Base-by-base conservation (phyloP, 2,888 invertebrate genomes). In the Timema cristinae region DNA sequence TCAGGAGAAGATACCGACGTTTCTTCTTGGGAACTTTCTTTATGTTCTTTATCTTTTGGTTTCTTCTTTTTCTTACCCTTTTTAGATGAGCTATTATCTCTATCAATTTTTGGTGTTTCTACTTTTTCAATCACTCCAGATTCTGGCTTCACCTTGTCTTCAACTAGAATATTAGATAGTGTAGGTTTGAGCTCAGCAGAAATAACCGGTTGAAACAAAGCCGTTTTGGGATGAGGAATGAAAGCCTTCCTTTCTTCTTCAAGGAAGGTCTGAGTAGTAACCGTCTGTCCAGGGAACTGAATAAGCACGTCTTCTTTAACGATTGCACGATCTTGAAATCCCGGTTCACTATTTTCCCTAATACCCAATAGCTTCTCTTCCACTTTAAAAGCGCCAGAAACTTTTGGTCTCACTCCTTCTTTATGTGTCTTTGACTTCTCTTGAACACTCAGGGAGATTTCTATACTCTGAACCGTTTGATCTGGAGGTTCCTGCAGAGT, bases 41-140 rank as follows among this genome's bases (percentile, higher is more conserved):
- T 78, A 50, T 80, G 80, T 5, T 80, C 81, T 59, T 81, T 81
- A 66, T 82, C 82, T 81, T 87, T 88, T 79, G 84, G 86, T 81
- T 89, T 89, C 84, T 88, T 89, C 84, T 86, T 87, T 84, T 86
- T 88, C 83, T 87, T 88, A 81, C 85, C 87, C 50, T 59, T 51
- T 50, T 50, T 68, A 32, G 32, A 16, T 63, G 63, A 63, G 0
- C 13, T 8, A 47, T 9, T 47, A 48, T 8, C 11, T 47, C 47
- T 32, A 32, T 63, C 63, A 63, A 0, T 32, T 63, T 63, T 63
- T 63, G 32, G 7, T 0, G 48, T 63, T 13, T 47, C 13, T 6
- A 47, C 13, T 63, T 63, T 32, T 47, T 63, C 63, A 63, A 63
- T 32, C 11, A 9, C 63, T 32, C 32, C 32, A 32, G 32, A 32